Base-by-base conservation (phyloP, 2,888 invertebrate genomes). In the Salpingus planirostris region DNA sequence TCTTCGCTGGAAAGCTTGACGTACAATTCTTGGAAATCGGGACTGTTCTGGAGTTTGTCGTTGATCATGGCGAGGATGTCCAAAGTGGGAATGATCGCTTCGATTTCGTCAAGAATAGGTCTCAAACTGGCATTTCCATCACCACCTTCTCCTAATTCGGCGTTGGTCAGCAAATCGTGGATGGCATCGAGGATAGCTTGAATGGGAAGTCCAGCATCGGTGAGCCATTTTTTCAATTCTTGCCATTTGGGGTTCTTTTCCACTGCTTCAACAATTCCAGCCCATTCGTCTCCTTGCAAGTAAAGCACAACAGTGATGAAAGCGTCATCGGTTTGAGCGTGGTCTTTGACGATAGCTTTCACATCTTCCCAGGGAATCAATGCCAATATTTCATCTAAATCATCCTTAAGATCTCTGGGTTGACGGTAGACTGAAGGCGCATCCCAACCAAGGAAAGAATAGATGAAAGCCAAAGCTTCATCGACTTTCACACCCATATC, bases 241-340 rank as follows among this genome's bases (percentile, higher is more conserved):
- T 46, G 33, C 29, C 38, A 42, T 5, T 31, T 37, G 13, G 33
- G 40, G 12, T 44, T 37, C 12, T 24, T 29, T 5, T 24, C 22
- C 11, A 50, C 43, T 4, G 27, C 32, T 12, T 34, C 40, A 6
- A 50, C 42, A n/a, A 53, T 38, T 4, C 32, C 31, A 11, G 42
- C 41, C 44, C 50, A 55, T 36, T 53, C 54, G 4, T 33, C 26
- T 21, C 52, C 46, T 46, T 52, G 48, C 15, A 55, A 34, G 39
- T 53, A 54, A 2, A 13, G 23, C 2, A 55, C 33, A 14, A 47
- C 47, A 21, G 34, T 31, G 23, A 43, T 40, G 24, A 53, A 42
- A 42, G 53, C 52, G 5, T 40, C 40, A 27, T 54, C 52, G 29
- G 25, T 48, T 6, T 38, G 36, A 2, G 42, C 15, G 31, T 55